Evolutionary conservation across 1,140 invertebrate genomes (phyloP).

Genomic region (Parapsyche elsis): DNA sequence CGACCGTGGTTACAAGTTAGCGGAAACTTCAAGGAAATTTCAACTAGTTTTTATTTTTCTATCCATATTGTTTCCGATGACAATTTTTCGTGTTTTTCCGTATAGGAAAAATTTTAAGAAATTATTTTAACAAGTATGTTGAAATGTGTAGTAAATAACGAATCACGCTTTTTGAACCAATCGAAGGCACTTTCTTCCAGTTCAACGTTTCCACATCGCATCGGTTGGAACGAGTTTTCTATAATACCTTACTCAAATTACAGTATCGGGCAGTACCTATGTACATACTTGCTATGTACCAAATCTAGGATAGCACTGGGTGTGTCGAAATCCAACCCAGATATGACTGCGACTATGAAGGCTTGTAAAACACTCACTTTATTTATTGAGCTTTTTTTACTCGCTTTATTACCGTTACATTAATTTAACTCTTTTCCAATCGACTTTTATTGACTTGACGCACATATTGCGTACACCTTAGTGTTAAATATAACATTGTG

Average conservation of each 20-base stretch:
- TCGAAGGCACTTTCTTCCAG: conserved; percentile 1
- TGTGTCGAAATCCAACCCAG: not conserved
- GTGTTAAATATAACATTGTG: too few species aligned
- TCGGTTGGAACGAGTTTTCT: conserved; percentile 3
- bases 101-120: not conserved
- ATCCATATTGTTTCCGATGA: not conserved
- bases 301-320: conserved; percentile 1
- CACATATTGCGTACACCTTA: too few species aligned
- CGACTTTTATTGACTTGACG: not conserved
- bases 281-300: not conserved
- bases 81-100: not conserved
- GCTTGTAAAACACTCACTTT: not conserved
- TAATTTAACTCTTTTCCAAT: not conserved
- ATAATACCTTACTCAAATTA: conserved; percentile 13
- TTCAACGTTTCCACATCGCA: conserved; percentile 19
- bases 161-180: not conserved
- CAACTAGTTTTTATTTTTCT: not conserved
- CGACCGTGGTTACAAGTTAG: conserved; percentile 16
- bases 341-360: not conserved
- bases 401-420: not conserved
- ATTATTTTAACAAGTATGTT: not conserved
- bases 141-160: conserved; percentile 10
- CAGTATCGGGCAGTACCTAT: not conserved
- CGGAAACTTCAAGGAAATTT: conserved; percentile 16
- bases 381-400: not conserved